Evolutionary conservation across 2,113 vertebrate genomes (phyloP).

Genomic region (Nematolebias whitei): DNA sequence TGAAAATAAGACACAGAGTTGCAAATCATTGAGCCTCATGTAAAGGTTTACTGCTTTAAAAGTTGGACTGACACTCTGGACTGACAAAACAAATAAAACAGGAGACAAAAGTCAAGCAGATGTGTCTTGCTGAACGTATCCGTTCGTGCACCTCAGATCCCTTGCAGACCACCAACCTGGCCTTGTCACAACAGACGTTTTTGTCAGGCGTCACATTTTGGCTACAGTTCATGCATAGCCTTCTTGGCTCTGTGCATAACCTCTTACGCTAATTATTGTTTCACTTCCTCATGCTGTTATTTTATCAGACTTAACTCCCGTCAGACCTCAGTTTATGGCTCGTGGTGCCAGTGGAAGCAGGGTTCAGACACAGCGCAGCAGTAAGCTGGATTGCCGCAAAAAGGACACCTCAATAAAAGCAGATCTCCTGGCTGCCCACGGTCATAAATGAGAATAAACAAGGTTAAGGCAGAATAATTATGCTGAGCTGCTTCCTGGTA

Average conservation of each 20-base stretch:
- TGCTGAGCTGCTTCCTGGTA: slow-evolving; percentile 65
- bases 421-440: slow-evolving; percentile 61
- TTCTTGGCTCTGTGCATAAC: slow-evolving; percentile 41
- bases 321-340: slow-evolving; percentile 60
- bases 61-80: too few relatives aligned
- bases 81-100: background rate
- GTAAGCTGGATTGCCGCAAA: slow-evolving; percentile 61
- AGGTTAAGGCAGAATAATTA: slow-evolving; percentile 70
- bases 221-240: slow-evolving; percentile 14
- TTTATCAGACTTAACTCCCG: slow-evolving; percentile 46
- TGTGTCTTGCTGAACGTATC: background rate
- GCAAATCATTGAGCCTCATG: background rate
- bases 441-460: slow-evolving; percentile 69
- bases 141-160: too few relatives aligned
- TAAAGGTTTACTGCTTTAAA: background rate
- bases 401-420: slow-evolving; percentile 70
- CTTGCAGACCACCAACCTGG: background rate
- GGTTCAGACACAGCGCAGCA: slow-evolving; percentile 50
- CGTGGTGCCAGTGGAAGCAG: slow-evolving; percentile 64
- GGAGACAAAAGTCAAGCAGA: background rate
- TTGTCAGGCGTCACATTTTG: slow-evolving; percentile 14
- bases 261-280: slow-evolving; percentile 58
- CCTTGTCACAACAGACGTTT: slow-evolving; percentile 12
- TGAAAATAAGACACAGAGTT: background rate
- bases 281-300: slow-evolving; percentile 58